These are phyloP conservation scores for Myotis lucifugus DNA, from an alignment of 2,113 vertebrate genomes.

Conservation along the genomic window DNA sequence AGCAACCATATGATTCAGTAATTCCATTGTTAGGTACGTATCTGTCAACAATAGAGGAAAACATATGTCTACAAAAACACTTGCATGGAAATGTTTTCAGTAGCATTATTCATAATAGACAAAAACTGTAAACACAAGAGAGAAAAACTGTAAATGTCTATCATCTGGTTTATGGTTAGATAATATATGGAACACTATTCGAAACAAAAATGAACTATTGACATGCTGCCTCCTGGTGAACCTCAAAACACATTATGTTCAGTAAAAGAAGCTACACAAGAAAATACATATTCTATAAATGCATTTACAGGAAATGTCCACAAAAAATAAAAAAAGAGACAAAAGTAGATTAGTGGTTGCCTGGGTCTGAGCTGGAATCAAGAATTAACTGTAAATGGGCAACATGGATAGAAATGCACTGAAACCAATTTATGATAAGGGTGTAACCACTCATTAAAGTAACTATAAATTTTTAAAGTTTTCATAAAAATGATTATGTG, in stretches of 20 bases:
- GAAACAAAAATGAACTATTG: neutral
- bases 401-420: neutral
- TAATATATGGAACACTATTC: neutral
- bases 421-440: neutral
- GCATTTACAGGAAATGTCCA: neutral
- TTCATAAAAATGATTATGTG: neutral
- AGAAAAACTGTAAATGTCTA: neutral
- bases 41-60: neutral
- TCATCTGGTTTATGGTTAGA: neutral
- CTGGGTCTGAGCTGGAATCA: neutral
- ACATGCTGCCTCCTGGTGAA: neutral
- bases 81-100: neutral
- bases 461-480: neutral
- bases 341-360: neutral
- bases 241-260: neutral
- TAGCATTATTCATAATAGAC: neutral
- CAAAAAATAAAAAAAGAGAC: neutral
- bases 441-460: neutral
- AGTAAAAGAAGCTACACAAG: neutral
- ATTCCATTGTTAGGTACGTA: neutral
- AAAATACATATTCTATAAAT: neutral
- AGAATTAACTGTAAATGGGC: neutral
- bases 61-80: neutral
- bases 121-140: neutral
- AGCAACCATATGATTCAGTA: neutral